A percentile compares a stretch with the other conserved stretches of the same genome.
Evolutionary conservation across 1,140 invertebrate genomes (phyloP).

Genomic region (Frieseomelitta varia): DNA sequence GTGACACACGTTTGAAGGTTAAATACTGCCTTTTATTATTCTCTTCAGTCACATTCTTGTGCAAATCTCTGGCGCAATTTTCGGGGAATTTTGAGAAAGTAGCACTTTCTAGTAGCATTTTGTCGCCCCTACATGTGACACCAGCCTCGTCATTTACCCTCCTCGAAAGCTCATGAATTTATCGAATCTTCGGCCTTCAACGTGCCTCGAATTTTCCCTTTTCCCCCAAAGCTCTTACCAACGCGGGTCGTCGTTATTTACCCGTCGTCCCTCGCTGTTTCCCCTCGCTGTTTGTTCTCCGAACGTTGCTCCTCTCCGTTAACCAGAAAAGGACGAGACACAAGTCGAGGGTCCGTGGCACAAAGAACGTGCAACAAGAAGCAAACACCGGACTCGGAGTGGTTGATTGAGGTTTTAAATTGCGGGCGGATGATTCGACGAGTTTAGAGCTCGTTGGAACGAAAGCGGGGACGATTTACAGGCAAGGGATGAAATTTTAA

Average conservation of each 20-base stretch:
- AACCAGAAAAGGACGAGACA: not conserved
- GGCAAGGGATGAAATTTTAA: not conserved
- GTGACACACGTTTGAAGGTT: no score
- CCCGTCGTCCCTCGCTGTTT: not conserved
- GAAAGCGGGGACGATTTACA: not conserved
- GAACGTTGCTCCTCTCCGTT: not conserved
- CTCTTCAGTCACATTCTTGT: no score
- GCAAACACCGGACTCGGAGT: not conserved
- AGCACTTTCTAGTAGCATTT: no score
- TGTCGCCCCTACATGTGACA: no score
- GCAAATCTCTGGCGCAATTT: no score
- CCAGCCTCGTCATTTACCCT: not conserved
- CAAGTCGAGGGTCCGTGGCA: not conserved
- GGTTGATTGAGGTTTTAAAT: not conserved
- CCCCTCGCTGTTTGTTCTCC: not conserved
- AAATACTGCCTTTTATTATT: no score
- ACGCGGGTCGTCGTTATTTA: not conserved
- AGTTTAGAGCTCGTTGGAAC: not conserved
- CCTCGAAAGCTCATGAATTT: constrained; percentile 13
- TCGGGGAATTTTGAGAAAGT: no score
- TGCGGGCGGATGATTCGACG: not conserved
- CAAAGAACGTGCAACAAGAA: not conserved
- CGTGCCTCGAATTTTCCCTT: constrained; percentile 11
- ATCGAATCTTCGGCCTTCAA: constrained; percentile 1
- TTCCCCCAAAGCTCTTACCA: no score